Base-by-base conservation (phyloP, 2,797 vertebrate genomes). In the Acanthornis magna region DNA sequence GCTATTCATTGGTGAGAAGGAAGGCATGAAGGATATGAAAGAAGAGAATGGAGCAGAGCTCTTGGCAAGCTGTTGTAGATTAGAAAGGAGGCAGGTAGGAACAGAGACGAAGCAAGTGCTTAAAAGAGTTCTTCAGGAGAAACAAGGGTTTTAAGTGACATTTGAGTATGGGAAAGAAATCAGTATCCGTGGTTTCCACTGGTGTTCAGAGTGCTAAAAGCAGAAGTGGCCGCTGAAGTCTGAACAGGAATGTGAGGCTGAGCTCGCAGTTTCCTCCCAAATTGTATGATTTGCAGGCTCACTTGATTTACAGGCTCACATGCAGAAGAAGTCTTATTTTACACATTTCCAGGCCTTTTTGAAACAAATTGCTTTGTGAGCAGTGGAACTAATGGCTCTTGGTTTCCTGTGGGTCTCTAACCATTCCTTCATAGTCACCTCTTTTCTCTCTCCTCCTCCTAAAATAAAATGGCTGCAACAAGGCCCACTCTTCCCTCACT, bases 171-270 rank as follows among this genome's bases (percentile, higher is more conserved):
- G 36, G 70, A 85, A 88, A 92, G 51, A 81, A 93, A 91, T 84
- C 63, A 19, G 79, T 53, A 91, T 82, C 82, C 0, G 13, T 90
- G 57, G 63, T 88, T 95, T 92, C 72, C 82, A 81, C 36, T 63
- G 60, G 60, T 79, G 55, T 73, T 88, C 0, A 0, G 58, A 81
- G 76, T 67, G 73, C 66, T 94, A 94, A 95, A 96, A 93, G 92
- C 75, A 97, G 94, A 93, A 93, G 88, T 90, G 79, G 57, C 76
- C 95, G 70, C 78, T 94, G 88, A 92, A 93, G 66, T 74, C 71
- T 88, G 84, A 96, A 88, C 36, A 84, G 66, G 60, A 94, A 92
- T 89, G 73, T 43, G 45, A 76, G 38, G 43, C 85, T 92, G 76
- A 81, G 88, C 57, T 93, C 80, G 70, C 70, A 81, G 57, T 81